Evolutionary conservation across 2,888 invertebrate genomes (phyloP).

Genomic region (Parnassius smintheus): DNA sequence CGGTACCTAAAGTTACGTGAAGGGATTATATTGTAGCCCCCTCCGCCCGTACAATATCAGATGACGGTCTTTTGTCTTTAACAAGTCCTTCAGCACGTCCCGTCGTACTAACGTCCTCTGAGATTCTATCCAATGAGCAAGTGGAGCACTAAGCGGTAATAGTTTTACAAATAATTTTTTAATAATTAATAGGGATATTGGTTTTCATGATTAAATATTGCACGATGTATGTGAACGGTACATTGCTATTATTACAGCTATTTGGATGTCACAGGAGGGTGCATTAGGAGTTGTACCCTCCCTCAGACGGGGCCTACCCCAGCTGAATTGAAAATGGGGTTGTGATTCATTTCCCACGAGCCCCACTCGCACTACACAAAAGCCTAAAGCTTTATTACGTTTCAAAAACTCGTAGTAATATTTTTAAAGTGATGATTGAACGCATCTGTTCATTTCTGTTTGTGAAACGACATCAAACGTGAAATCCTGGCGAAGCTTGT

Average conservation of each 20-base stretch:
- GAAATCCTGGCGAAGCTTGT: conserved; percentile 29
- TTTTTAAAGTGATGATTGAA: conserved; percentile 34
- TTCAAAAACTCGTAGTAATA: conserved; percentile 45
- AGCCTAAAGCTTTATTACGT: conserved; percentile 60
- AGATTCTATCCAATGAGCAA: conserved; percentile 42
- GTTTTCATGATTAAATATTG: conserved; percentile 21
- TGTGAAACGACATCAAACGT: conserved; percentile 13
- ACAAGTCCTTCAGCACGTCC: conserved; percentile 58
- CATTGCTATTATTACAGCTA: conserved; percentile 72
- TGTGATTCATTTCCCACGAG: conserved; percentile 79
- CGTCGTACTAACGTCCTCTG: conserved; percentile 39
- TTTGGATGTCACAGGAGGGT: conserved; percentile 72
- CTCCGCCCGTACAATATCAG: conserved; percentile 52
- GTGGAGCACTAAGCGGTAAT: conserved; percentile 28
- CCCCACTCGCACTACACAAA: conserved; percentile 56
- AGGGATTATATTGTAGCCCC: conserved; percentile 34
- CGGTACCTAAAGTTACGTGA: not conserved
- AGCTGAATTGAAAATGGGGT: conserved; percentile 75
- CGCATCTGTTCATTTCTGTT: conserved; percentile 28
- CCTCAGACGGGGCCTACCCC: conserved; percentile 60
- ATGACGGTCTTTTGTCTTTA: conserved; percentile 64
- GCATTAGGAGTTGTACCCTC: conserved; percentile 56
- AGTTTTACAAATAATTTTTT: not conserved
- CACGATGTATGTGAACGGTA: conserved; percentile 46
- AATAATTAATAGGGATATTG: conserved; percentile 8